A percentile compares a stretch with the other conserved stretches of the same genome.
Conservation (phyloP, 2,888 invertebrate genomes). For the Hemistola chrysoprasaria region DNA sequence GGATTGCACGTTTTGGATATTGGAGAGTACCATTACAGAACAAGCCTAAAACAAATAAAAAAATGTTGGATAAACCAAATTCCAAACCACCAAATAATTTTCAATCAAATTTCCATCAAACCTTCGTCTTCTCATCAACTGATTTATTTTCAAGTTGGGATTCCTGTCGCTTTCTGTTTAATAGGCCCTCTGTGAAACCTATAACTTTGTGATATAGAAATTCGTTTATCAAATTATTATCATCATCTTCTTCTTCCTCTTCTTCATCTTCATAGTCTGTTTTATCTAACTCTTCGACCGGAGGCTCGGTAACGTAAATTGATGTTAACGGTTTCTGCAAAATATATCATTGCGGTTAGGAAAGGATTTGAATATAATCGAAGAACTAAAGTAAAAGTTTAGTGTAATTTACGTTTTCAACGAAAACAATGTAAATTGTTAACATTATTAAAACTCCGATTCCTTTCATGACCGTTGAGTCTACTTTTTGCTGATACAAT, state of each 20-base stretch:
- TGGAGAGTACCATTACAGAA: constrained; percentile 64
- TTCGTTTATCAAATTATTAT: not conserved
- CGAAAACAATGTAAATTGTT: constrained; percentile 37
- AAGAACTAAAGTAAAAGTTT: constrained; percentile 1
- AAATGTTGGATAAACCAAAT: not conserved
- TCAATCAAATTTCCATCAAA: too few species aligned
- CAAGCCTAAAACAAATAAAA: constrained; percentile 55
- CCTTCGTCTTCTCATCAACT: not conserved
- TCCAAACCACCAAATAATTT: too few species aligned
- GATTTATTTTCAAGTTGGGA: constrained; percentile 32
- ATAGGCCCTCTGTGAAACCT: constrained; percentile 31
- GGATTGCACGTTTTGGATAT: constrained; percentile 63
- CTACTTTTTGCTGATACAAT: constrained; percentile 37
- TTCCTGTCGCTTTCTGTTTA: constrained; percentile 33
- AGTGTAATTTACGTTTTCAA: constrained; percentile 46
- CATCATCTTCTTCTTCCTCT: too few species aligned
- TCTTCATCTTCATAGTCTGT: too few species aligned
- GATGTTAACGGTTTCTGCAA: too few species aligned
- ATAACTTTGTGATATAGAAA: not conserved
- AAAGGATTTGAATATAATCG: too few species aligned
- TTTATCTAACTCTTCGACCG: too few species aligned
- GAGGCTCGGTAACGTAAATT: too few species aligned
- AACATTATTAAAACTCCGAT: constrained; percentile 39
- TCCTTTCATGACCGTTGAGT: constrained; percentile 47
- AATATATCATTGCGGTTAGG: too few species aligned